Base-by-base conservation (phyloP, 2,797 vertebrate species). In the Threskiornis aethiopicus region DNA sequence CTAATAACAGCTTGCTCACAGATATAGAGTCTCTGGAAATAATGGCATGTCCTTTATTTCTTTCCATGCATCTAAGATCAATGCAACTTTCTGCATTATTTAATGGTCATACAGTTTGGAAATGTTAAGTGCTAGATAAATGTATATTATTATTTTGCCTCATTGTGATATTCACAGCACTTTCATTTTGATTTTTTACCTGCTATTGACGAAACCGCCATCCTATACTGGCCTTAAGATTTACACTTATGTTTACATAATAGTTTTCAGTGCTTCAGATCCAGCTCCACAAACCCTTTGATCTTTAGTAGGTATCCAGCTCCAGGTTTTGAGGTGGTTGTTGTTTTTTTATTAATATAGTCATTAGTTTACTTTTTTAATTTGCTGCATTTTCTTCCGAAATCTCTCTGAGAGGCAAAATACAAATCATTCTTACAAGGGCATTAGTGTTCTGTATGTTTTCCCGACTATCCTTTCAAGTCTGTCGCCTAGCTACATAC, bases 141-240 rank as follows among this genome's bases (percentile, higher is more conserved):
- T 39, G 39, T 33, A 7, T 71, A 29, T 64, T 76, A 80, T 86
- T 92, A 59, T 89, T 94, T 91, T 90, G 51, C 65, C n/a, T 69
- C 42, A 33, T 29, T 86, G 26, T 44, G 70, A 85, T 65, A 18
- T 51, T 91, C 79, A 81, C 16, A 78, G 67, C 33, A 71, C 6
- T 91, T 85, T 54, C 9, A 55, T 76, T 88, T 76, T 69, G 58
- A 84, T 89, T 96, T 90, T 86, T 91, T 47, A 90, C 51, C 73
- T 88, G 16, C 35, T 67, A 72, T 66, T 58, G 54, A 91, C 76
- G 69, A 47, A 93, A 72, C 69, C 64, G 52, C 44, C 79, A 92
- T 13, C 37, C 19, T 81, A 16, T 19, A 65, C 24, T 26, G 17
- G 29, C 49, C 39, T 87, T 51, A 91, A 83, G 79, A 93, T 91